Percentiles rank a stretch among this genome's conserved stretches.
Conservation (phyloP, 2,113 vertebrate genomes). For the Mystacornis crossleyi region DNA sequence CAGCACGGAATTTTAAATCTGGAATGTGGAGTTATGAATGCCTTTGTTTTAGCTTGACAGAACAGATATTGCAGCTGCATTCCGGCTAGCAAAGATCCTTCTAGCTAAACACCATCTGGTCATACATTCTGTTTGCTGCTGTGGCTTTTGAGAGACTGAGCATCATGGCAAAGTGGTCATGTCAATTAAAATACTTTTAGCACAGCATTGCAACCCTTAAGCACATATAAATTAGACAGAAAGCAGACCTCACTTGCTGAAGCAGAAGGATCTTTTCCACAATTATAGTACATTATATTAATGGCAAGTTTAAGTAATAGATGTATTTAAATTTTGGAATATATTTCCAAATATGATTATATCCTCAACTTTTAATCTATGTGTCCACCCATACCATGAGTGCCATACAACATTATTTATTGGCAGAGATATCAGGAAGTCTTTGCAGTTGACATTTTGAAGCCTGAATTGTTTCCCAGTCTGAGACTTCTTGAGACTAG, state of each 20-base stretch:
- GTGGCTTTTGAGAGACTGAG: slow-evolving; percentile 47
- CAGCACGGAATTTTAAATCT: slow-evolving; percentile 45
- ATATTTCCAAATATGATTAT: neutral
- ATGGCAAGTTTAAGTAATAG: slow-evolving; percentile 34
- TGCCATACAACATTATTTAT: neutral
- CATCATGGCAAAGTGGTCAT: slow-evolving; percentile 21
- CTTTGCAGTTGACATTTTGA: neutral
- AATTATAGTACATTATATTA: neutral
- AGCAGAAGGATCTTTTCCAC: neutral
- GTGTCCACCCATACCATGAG: neutral
- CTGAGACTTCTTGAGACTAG: neutral
- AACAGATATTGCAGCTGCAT: slow-evolving; percentile 18
- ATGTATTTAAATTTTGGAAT: neutral
- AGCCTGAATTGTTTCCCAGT: neutral
- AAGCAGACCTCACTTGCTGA: neutral
- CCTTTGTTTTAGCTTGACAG: slow-evolving; percentile 66
- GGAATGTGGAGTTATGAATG: slow-evolving; percentile 18
- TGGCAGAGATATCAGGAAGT: neutral
- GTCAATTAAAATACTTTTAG: slow-evolving; percentile 32
- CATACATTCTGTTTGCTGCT: slow-evolving; percentile 55
- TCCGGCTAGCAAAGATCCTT: slow-evolving; percentile 46
- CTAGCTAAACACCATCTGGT: slow-evolving; percentile 61
- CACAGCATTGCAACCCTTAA: neutral
- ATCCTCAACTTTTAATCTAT: neutral
- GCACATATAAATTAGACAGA: neutral